Conservation (phyloP, 2,113 vertebrate species). For the Catharus fuscescens region DNA sequence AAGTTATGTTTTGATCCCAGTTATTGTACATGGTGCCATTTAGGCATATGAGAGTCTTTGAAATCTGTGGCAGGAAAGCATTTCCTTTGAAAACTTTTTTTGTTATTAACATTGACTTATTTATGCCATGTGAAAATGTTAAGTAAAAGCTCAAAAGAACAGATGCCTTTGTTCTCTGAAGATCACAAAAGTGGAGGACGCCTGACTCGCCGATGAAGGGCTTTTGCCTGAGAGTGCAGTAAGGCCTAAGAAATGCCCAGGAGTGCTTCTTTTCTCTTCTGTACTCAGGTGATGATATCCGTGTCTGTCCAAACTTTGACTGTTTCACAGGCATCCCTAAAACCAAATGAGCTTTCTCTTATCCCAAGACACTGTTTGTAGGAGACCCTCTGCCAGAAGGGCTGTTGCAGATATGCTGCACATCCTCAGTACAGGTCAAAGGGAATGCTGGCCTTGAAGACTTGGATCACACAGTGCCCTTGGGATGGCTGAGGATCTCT, state of each 20-base stretch:
- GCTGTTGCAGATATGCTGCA: background rate
- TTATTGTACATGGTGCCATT: background rate
- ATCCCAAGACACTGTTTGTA: background rate
- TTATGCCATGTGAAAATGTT: background rate
- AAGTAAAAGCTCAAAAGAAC: background rate
- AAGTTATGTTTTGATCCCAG: background rate
- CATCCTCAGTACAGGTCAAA: background rate
- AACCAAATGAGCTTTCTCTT: background rate
- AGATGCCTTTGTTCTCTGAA: slow-evolving; percentile 7
- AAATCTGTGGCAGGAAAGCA: background rate
- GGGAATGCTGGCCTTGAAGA: background rate
- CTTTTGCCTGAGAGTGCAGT: background rate
- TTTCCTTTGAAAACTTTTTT: background rate
- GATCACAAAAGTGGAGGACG: background rate
- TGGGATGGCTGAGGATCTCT: background rate
- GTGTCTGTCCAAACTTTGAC: background rate
- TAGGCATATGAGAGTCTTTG: background rate
- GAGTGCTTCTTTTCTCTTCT: background rate
- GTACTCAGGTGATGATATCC: background rate
- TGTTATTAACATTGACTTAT: background rate
- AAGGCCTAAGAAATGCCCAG: background rate
- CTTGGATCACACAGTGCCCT: background rate
- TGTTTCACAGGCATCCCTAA: background rate
- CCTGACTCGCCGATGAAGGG: background rate
- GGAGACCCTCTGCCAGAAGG: background rate